phyloP scores from a whole-genome alignment of 2,888 invertebrate species.

The Drosophila maculinotata region DNA sequence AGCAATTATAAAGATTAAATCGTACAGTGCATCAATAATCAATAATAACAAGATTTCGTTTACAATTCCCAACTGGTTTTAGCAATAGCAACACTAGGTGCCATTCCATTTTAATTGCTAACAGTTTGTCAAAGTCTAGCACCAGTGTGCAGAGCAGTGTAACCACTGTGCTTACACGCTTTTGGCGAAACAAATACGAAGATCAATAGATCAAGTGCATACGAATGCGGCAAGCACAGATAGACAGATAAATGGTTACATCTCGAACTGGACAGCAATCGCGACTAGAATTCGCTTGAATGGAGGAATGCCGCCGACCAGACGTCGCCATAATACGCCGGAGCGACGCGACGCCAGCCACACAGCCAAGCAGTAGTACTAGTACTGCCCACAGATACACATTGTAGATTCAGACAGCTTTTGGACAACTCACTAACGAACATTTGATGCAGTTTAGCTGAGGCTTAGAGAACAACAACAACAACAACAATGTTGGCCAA shows the following conservation, averaged over 20 bases:
- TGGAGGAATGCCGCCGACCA: slow-evolving; percentile 72
- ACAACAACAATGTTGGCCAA: slow-evolving; percentile 21
- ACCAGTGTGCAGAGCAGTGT: slow-evolving; percentile 11
- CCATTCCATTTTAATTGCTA: too few relatives aligned
- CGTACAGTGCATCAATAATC: too few relatives aligned
- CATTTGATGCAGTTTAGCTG: slow-evolving; percentile 55
- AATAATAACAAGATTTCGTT: too few relatives aligned
- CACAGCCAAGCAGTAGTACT: too few relatives aligned
- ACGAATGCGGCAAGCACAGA: slow-evolving; percentile 57
- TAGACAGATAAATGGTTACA: slow-evolving; percentile 69
- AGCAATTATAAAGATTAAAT: neutral
- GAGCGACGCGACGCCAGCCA: slow-evolving; percentile 10
- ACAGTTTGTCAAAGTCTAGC: neutral
- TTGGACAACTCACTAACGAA: slow-evolving; percentile 39
- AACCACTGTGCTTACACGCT: slow-evolving; percentile 46
- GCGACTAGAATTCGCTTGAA: slow-evolving; percentile 44
- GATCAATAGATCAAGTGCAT: slow-evolving; percentile 80
- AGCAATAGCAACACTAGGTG: neutral
- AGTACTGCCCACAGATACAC: slow-evolving; percentile 27
- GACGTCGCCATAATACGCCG: slow-evolving; percentile 64
- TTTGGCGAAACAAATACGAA: slow-evolving; percentile 68
- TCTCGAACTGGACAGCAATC: slow-evolving; percentile 60
- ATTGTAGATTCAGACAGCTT: slow-evolving; percentile 13
- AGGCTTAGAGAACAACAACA: slow-evolving; percentile 38
- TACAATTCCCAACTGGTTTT: neutral